Evolutionary conservation across 2,888 invertebrate genomes (phyloP).

Genomic region (Apodemia hepburni): DNA sequence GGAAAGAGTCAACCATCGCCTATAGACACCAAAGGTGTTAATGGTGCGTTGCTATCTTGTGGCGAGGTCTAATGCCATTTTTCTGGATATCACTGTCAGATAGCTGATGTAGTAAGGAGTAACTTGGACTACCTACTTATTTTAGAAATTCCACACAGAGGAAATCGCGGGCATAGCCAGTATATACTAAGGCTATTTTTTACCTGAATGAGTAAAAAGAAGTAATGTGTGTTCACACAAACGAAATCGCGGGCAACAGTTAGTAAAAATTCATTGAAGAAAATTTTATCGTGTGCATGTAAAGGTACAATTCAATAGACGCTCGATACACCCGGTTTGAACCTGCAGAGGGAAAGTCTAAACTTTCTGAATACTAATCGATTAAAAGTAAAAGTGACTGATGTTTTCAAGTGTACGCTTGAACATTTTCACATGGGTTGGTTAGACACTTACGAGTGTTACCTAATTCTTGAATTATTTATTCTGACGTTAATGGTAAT

Average conservation of each 20-base stretch:
- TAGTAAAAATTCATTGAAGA: background rate
- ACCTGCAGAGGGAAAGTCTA: constrained; percentile 51
- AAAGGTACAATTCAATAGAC: constrained; percentile 31
- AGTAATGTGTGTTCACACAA: background rate
- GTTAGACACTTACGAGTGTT: constrained; percentile 7
- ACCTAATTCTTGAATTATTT: background rate
- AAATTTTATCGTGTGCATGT: constrained; percentile 17
- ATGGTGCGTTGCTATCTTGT: too few relatives aligned
- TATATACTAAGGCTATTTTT: too few relatives aligned
- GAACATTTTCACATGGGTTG: background rate
- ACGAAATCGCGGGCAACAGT: too few relatives aligned
- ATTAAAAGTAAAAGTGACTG: constrained; percentile 65
- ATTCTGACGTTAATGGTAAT: background rate
- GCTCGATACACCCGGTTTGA: constrained; percentile 36
- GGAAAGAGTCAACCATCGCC: too few relatives aligned
- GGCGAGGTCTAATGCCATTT: too few relatives aligned
- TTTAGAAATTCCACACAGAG: too few relatives aligned
- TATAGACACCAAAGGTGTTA: too few relatives aligned
- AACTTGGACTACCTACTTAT: too few relatives aligned
- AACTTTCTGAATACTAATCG: constrained; percentile 67
- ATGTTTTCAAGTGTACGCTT: constrained; percentile 11
- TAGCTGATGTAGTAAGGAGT: too few relatives aligned
- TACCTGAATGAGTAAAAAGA: too few relatives aligned
- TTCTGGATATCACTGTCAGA: too few relatives aligned
- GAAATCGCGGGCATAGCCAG: too few relatives aligned